phyloP scores from a whole-genome alignment of 2,888 invertebrate genomes.

The Dolichomitus sp. region DNA sequence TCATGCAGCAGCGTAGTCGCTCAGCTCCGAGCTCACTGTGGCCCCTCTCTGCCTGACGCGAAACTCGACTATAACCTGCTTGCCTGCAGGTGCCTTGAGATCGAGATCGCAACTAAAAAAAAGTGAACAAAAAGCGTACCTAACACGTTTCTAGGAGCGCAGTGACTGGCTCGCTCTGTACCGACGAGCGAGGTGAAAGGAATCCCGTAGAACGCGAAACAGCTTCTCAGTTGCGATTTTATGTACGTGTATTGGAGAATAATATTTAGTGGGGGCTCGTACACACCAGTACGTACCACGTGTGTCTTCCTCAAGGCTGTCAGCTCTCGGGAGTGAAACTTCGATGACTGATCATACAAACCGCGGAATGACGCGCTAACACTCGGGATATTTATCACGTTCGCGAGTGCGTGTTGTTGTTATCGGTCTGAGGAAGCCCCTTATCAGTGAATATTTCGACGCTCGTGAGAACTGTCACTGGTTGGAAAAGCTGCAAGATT shows the following conservation, averaged over 20 bases:
- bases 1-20: neutral
- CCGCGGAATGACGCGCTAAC: neutral
- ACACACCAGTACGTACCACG: conserved; percentile 46
- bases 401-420: neutral
- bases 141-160: conserved; percentile 36
- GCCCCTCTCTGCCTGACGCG: neutral
- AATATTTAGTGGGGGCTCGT: neutral
- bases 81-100: conserved; percentile 23
- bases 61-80: neutral
- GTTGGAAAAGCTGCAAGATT: neutral
- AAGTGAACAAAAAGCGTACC: conserved; percentile 30
- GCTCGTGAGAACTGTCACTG: conserved; percentile 27
- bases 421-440: neutral
- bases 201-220: conserved; percentile 50
- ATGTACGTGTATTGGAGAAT: conserved; percentile 5
- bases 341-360: neutral
- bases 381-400: neutral
- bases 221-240: conserved; percentile 17
- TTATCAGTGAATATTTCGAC: conserved; percentile 4
- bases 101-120: conserved; percentile 1
- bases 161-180: conserved; percentile 29
- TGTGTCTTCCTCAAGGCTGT: conserved; percentile 50
- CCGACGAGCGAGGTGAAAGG: conserved; percentile 62
- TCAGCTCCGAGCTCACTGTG: neutral
- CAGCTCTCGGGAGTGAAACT: conserved; percentile 22